Percentiles rank a stretch among this genome's conserved stretches.
Conservation (phyloP, 2,797 vertebrate species). For the Lemur catta region DNA sequence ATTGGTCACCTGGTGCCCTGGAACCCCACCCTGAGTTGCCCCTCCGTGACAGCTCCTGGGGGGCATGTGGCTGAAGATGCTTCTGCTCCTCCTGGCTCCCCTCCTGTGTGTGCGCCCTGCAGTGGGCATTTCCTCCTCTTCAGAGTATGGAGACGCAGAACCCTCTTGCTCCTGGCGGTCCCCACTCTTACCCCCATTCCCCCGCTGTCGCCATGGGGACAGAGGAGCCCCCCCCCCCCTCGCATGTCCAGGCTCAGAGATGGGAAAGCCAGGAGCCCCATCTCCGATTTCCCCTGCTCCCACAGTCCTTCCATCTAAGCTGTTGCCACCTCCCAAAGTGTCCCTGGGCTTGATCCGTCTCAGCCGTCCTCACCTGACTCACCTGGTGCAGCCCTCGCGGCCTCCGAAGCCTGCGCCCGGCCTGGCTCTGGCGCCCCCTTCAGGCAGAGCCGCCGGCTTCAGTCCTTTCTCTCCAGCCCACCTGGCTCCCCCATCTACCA, state of each 20-base stretch:
- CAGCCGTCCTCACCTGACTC: not conserved
- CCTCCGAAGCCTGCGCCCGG: not conserved
- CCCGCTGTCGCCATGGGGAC: not conserved
- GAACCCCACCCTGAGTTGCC: fast-evolving
- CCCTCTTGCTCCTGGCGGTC: fast-evolving
- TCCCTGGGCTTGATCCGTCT: not conserved
- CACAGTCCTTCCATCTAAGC: not conserved
- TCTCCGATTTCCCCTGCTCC: not conserved
- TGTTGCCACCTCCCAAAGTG: not conserved
- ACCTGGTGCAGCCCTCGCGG: fast-evolving
- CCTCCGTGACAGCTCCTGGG: fast-evolving
- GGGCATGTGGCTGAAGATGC: fast-evolving
- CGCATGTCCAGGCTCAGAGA: not conserved
- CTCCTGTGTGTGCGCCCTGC: fast-evolving
- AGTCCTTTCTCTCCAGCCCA: not conserved
- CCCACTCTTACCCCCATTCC: not conserved
- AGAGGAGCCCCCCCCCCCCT: too few species aligned
- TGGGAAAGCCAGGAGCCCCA: fast-evolving
- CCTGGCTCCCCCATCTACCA: not conserved
- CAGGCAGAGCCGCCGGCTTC: not conserved
- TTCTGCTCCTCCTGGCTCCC: not conserved
- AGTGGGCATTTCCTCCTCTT: not conserved
- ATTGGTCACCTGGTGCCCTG: not conserved
- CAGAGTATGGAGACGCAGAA: not conserved
- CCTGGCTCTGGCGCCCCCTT: not conserved